Base-by-base conservation (phyloP, 2,113 vertebrate species). In the Amblyornis subalaris region DNA sequence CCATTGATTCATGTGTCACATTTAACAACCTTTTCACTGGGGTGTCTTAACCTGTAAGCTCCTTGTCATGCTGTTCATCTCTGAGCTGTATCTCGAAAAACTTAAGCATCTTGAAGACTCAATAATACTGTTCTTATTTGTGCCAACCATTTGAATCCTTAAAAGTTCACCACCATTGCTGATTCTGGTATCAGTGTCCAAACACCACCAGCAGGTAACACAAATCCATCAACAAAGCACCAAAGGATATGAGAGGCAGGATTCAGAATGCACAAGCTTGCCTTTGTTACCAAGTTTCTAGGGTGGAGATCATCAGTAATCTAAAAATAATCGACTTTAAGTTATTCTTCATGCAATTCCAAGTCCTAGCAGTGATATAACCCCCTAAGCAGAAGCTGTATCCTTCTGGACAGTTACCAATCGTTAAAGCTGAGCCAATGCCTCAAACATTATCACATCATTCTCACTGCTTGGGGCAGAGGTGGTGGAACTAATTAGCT, bases 381-480 rank as follows among this genome's bases (percentile, higher is more conserved):
- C 0, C 11, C 14, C 0, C 0, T 22, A 48, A 67, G 22, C 14
- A 89, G 42, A 80, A 77, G 48, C 14, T 10, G 12, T 21, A 40
- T n/a, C 31, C 21, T 62, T 65, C 50, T 45, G 23, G 60, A 31
- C 62, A 73, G 45, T 7, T 33, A 44, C 11, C 21, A 80, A 12
- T 10, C 26, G 26, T 18, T 5, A 42, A 33, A 78, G 40, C 42
- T 61, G 58, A 80, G 72, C 6, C 14, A 42, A 29, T 2, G 24
- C 31, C 61, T 54, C 70, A 45, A 83, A 48, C 4, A 19, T 2
- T 5, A 2, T 26, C 47, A 35, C 38, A 76, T 48, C 62, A 44
- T 61, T 70, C 51, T 74, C 36, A 12, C 0, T 64, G 72, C 53
- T 5, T 23, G 14, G 14, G 45, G 24, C 48, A 95, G 65, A 47